Percentiles rank a stretch among this genome's conserved stretches.
phyloP scores from a whole-genome alignment of 2,888 invertebrate species.

The Xestia c-nigrum region DNA sequence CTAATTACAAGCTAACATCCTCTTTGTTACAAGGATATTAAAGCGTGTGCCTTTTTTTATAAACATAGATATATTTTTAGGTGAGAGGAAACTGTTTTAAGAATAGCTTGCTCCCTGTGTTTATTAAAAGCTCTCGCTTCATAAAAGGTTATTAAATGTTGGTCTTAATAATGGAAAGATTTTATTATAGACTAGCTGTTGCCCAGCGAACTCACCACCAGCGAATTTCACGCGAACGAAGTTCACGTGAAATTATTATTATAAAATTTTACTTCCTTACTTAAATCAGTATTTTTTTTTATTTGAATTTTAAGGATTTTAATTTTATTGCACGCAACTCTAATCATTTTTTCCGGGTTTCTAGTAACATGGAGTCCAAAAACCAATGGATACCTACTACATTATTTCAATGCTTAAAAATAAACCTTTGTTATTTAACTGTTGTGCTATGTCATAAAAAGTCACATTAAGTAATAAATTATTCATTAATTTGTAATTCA shows the following conservation, averaged over 20 bases:
- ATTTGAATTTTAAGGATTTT: no score
- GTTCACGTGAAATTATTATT: no score
- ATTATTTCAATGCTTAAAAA: not conserved
- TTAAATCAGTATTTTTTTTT: no score
- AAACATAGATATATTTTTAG: slow-evolving; percentile 21
- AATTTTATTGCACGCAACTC: no score
- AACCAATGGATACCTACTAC: not conserved
- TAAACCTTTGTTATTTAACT: not conserved
- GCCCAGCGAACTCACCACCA: no score
- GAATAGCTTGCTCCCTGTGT: slow-evolving; percentile 17
- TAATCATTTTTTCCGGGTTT: no score
- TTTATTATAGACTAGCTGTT: not conserved
- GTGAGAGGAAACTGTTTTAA: slow-evolving; percentile 3
- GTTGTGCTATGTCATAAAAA: not conserved
- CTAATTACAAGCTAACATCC: slow-evolving; percentile 17
- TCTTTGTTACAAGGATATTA: slow-evolving; percentile 15
- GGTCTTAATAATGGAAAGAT: not conserved
- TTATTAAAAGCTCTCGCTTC: slow-evolving; percentile 12
- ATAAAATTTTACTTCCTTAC: no score
- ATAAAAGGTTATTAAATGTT: slow-evolving; percentile 21
- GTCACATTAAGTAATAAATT: not conserved
- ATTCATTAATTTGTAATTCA: slow-evolving; percentile 10
- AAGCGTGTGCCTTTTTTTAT: slow-evolving; percentile 6
- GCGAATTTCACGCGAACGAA: no score
- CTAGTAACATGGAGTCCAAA: not conserved